Base-by-base conservation (phyloP, 2,113 vertebrate genomes). In the Struthio camelus region DNA sequence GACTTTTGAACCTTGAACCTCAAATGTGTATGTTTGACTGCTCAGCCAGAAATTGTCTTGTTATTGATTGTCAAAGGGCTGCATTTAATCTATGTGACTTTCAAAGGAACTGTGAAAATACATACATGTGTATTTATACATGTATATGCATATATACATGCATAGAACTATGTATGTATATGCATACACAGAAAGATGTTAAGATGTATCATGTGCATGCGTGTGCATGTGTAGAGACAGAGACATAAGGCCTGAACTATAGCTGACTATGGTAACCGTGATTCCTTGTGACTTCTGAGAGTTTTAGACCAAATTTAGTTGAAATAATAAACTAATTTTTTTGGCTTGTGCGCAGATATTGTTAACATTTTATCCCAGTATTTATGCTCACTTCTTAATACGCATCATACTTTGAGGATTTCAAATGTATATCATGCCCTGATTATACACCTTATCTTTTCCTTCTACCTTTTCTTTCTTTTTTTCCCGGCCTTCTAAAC, bases 151-250 rank as follows among this genome's bases (percentile, higher is more conserved):
- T n/a, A n/a, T n/a, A n/a, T n/a, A n/a, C n/a, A n/a, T n/a, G n/a
- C n/a, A n/a, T n/a, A n/a, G n/a, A n/a, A n/a, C n/a, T n/a, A n/a
- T n/a, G n/a, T n/a, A n/a, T n/a, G n/a, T n/a, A n/a, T n/a, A n/a
- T n/a, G n/a, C n/a, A n/a, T n/a, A n/a, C n/a, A n/a, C n/a, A n/a
- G n/a, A n/a, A n/a, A n/a, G n/a, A n/a, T n/a, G n/a, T n/a, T n/a
- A n/a, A n/a, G n/a, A n/a, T n/a, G n/a, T n/a, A n/a, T 11, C 1
- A 19, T 34, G 30, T 58, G 1, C 20, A 59, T 0, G 1, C 9
- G 3, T 32, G 25, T 77, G n/a, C 5, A 6, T 27, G 58, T 51
- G 13, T 4, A 58, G 61, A 73, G 53, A 34, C 14, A 58, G n/a
- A 75, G 38, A 18, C 2, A 1, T 25, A 34, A 70, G 14, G 27